Evolutionary conservation across 2,888 invertebrate genomes (phyloP).

Genomic region (Taenaris catops): DNA sequence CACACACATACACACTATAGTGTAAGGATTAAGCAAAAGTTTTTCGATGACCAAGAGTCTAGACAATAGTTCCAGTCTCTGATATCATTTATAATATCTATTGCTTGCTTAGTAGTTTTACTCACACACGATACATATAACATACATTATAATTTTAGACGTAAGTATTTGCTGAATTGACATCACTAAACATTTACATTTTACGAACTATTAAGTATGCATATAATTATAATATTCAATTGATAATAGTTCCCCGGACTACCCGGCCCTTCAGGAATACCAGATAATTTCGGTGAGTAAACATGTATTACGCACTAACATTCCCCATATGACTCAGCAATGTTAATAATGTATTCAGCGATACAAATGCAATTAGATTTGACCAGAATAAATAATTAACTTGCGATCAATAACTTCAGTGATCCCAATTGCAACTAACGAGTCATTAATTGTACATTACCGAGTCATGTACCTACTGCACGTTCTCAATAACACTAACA

Average conservation of each 20-base stretch:
- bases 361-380: slow-evolving; percentile 40
- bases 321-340: slow-evolving; percentile 46
- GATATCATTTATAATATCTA: no score
- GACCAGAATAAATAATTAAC: slow-evolving; percentile 37
- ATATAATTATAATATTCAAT: no score
- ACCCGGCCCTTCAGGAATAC: slow-evolving; percentile 93
- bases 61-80: no score
- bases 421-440: slow-evolving; percentile 29
- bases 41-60: no score
- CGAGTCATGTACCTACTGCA: slow-evolving; percentile 52
- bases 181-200: no score
- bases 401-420: slow-evolving; percentile 40
- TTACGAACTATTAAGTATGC: no score
- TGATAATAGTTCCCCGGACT: slow-evolving; percentile 82
- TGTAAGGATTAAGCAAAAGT: no score
- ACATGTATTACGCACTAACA: slow-evolving; percentile 33
- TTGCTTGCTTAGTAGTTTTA: no score
- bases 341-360: slow-evolving; percentile 24
- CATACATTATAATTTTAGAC: no score
- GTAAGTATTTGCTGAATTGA: no score
- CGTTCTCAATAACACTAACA: slow-evolving; percentile 59
- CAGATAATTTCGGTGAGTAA: slow-evolving; percentile 91
- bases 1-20: no score
- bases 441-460: slow-evolving; percentile 64
- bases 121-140: no score